Percentiles rank a stretch among this genome's conserved stretches.
Evolutionary conservation across 2,888 invertebrate species (phyloP).

Genomic region (Eumacrocentrus americanus): DNA sequence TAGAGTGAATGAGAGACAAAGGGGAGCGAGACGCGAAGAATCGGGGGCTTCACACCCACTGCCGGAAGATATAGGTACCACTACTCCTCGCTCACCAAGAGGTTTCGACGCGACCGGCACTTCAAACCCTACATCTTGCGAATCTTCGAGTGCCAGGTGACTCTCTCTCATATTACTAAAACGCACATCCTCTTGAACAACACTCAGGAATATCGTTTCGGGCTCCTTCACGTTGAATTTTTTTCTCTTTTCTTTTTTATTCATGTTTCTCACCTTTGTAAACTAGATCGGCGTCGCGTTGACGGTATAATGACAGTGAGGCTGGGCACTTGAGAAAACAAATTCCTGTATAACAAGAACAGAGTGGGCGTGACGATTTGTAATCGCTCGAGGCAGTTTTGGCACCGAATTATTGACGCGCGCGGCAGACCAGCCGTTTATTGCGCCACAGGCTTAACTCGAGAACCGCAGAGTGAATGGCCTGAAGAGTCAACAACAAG

Average conservation of each 20-base stretch:
- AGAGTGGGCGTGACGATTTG: slow-evolving; percentile 24
- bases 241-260: slow-evolving; percentile 2
- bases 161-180: slow-evolving; percentile 34
- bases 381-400: slow-evolving; percentile 23
- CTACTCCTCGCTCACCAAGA: slow-evolving; percentile 6
- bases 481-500: no score
- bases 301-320: slow-evolving; percentile 27
- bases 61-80: slow-evolving; percentile 3
- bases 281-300: slow-evolving; percentile 24
- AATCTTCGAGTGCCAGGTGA: slow-evolving; percentile 36
- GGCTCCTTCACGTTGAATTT: neutral
- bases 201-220: slow-evolving; percentile 1
- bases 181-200: slow-evolving; percentile 7
- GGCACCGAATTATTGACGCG: slow-evolving; percentile 24
- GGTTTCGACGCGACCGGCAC: slow-evolving; percentile 25
- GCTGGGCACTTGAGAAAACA: slow-evolving; percentile 22
- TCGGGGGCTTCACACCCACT: slow-evolving; percentile 21
- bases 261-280: slow-evolving; percentile 12
- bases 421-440: slow-evolving; percentile 9
- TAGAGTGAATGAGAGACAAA: slow-evolving; percentile 19
- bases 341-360: slow-evolving; percentile 19
- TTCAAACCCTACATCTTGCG: slow-evolving; percentile 33
- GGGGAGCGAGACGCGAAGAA: slow-evolving; percentile 19
- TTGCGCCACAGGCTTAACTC: slow-evolving; percentile 9
- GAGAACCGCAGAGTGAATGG: neutral